Base-by-base conservation (phyloP, 2,113 vertebrate species). In the Stegastes partitus region DNA sequence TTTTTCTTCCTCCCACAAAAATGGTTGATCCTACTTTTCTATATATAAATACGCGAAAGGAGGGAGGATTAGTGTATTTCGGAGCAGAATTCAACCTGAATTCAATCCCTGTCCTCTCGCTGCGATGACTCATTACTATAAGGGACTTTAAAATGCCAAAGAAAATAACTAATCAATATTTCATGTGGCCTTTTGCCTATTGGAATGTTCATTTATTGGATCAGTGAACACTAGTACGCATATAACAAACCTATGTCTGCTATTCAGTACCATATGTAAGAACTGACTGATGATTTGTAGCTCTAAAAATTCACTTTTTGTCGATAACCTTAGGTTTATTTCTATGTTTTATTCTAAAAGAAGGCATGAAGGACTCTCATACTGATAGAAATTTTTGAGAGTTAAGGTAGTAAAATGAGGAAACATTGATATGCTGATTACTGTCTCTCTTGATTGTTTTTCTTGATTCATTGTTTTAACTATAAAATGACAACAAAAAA, bases 81-180 rank as follows among this genome's bases (percentile, higher is more conserved):
- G 66, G 14, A 54, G 59, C 45, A 31, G 47, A 26, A 51, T 68
- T 63, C 23, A 66, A 34, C 59, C 21, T 71, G 8, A 55, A 82
- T 75, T 82, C 11, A 64, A 39, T 72, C 74, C 59, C 21, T 56
- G 39, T 72, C 68, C 18, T 55, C 3, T 51, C 5, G 11, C 28
- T 59, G 16, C 64, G 56, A 63, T 68, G 23, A 54, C 53, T 67
- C 31, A 79, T 68, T 71, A 28, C 50, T 68, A 4, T 54, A 51
- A 66, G 26, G 25, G 26, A n/a, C 42, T 42, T 70, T 54, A 18
- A 66, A 73, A 69, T 56, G 63, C 26, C 50, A 50, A 22, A 50
- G 51, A 80, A 34, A 49, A 70, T 57, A 77, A 68, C 19, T 22
- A 64, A 68, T 87, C 74, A 57, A 85, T 84, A 62, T 63, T 80